Base-by-base conservation (phyloP, 2,888 invertebrate genomes). In the Ceratothoa steindachneri region DNA sequence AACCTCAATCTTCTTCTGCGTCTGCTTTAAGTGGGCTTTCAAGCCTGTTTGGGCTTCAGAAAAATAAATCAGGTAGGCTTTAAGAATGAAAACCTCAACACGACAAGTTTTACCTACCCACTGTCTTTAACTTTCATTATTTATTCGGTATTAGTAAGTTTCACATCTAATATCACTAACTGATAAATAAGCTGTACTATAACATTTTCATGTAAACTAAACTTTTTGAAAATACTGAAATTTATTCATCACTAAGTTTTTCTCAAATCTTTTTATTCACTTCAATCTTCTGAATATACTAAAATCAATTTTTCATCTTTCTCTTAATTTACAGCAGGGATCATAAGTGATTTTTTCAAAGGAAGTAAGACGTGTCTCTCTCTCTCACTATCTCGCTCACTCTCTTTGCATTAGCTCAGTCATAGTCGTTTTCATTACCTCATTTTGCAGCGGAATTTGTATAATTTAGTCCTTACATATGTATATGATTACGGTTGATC, bases 11-110 rank as follows among this genome's bases (percentile, higher is more conserved):
- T 12, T 73, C 76, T 12, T 72, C 76, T 15, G 72, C 79, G 2
- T 79, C 79, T 1, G 73, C 74, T 31, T 72, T 79, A 29, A 74
- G 79, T 66, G 79, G 79, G 27, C 71, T 79, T 51, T 69, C 69
- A 55, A 79, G 74, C 60, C 74, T 79, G 65, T 79, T 79, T 70
- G 79, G 77, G 51, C 72, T 76, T 3, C 79, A 76, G 67, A 79
- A 76, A 70, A 75, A 71, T 64, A 72, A 74, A 55, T 74, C 79
- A 79, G 79, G 79, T 79, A 79, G 19, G 60, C 24, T 24, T 60
- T 15, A 67, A 67, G 67, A 29, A 67, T 19, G 12, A 19, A 67
- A 30, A n/a, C 9, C 29, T 67, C 31, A 27, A 24, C n/a, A 64
- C n/a, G n/a, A n/a, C n/a, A n/a, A n/a, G n/a, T n/a, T n/a, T n/a